Conservation (phyloP, 2,797 vertebrate genomes). For the Pyrrhura leucotis region DNA sequence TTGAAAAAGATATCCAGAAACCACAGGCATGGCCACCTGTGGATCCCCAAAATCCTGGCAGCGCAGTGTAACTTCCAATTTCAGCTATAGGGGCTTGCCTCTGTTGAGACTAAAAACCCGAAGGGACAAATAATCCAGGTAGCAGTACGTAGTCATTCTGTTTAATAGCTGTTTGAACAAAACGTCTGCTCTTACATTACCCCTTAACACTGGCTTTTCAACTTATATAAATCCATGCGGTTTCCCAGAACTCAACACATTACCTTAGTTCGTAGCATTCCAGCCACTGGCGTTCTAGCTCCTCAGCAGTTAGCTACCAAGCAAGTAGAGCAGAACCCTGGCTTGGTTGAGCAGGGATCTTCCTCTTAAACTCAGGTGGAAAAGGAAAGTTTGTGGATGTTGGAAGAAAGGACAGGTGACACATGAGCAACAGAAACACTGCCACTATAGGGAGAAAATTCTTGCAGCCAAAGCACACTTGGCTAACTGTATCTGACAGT, state of each 20-base stretch:
- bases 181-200: background rate
- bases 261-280: background rate
- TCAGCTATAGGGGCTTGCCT: background rate
- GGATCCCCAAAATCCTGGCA: background rate
- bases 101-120: background rate
- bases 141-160: background rate
- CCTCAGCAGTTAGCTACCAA: background rate
- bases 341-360: background rate
- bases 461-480: background rate
- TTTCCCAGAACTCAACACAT: background rate
- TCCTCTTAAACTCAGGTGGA: background rate
- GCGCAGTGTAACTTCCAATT: background rate
- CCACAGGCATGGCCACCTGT: background rate
- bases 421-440: background rate
- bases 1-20: background rate
- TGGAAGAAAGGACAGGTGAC: background rate
- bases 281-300: background rate
- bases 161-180: background rate
- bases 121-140: background rate
- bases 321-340: background rate
- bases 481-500: rapidly evolving
- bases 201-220: background rate
- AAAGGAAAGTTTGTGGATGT: background rate
- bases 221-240: background rate
- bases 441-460: background rate